phyloP scores from a whole-genome alignment of 2,888 invertebrate species.

The Exephanes ischioxanthus region DNA sequence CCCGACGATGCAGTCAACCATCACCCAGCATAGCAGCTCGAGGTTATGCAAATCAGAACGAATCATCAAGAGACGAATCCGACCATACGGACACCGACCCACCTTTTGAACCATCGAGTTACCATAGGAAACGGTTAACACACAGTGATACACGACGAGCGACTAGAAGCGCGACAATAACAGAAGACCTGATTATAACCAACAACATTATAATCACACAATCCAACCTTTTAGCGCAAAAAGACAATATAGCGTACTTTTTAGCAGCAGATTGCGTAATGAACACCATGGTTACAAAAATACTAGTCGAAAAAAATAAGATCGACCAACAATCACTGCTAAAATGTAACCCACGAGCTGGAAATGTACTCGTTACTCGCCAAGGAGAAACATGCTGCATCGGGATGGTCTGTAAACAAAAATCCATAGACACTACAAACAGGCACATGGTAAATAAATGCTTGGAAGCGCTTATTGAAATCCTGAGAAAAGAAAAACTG shows the following conservation, averaged over 20 bases:
- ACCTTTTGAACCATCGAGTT: background rate
- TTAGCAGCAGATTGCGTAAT: no score
- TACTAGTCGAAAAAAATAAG: background rate
- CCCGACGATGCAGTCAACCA: background rate
- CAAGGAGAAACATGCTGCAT: background rate
- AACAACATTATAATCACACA: background rate
- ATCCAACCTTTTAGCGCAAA: background rate
- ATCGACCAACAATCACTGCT: background rate
- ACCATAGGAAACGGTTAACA: background rate
- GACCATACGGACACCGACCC: background rate
- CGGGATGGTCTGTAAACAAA: conserved; percentile 10
- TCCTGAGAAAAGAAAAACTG: background rate
- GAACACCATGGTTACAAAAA: background rate
- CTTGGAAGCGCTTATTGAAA: background rate
- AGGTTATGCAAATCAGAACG: background rate
- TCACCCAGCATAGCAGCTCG: background rate
- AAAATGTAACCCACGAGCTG: background rate
- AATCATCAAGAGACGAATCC: background rate
- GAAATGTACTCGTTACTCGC: background rate
- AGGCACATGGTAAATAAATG: background rate
- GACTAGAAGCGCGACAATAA: background rate
- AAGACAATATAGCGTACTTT: conserved; percentile 24
- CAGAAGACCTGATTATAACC: background rate
- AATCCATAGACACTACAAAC: conserved; percentile 3
- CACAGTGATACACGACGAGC: background rate